These are phyloP conservation scores for Caligus rogercresseyi DNA, from an alignment of 1,140 invertebrate genomes.

Conservation along the genomic window DNA sequence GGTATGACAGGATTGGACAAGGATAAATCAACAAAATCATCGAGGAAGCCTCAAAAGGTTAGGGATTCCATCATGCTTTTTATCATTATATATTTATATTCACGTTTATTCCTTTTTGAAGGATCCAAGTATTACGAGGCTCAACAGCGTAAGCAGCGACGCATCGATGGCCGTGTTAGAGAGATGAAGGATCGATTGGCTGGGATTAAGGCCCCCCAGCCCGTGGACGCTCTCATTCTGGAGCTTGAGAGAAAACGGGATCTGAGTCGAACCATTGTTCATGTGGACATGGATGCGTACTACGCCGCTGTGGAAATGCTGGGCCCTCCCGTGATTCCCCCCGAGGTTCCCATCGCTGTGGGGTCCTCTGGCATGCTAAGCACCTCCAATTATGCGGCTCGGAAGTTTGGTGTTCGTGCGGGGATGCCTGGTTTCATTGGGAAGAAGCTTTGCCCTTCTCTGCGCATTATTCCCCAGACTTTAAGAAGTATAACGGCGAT, in stretches of 20 bases:
- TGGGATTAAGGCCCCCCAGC: background rate
- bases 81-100: constrained; percentile 37
- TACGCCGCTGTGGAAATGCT: constrained; percentile 47
- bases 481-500: constrained; percentile 39
- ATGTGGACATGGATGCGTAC: constrained; percentile 49
- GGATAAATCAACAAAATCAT: constrained; percentile 41
- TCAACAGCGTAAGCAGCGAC: constrained; percentile 28
- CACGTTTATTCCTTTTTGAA: constrained; percentile 26
- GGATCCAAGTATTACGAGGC: constrained; percentile 40
- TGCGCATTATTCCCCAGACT: constrained; percentile 39
- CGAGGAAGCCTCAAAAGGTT: constrained; percentile 32
- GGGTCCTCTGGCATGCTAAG: constrained; percentile 41
- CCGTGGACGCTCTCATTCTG: constrained; percentile 7
- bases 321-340: constrained; percentile 37
- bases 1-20: constrained; percentile 41
- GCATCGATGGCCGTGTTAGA: background rate
- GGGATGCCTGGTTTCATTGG: constrained; percentile 54
- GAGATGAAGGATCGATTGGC: background rate
- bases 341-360: constrained; percentile 45
- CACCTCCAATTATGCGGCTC: constrained; percentile 46
- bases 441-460: constrained; percentile 42
- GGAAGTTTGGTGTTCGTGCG: constrained; percentile 44
- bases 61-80: background rate
- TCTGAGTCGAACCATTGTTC: constrained; percentile 37
- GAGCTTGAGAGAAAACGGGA: constrained; percentile 25